These are phyloP conservation scores for Helogale parvula DNA, from an alignment of 2,113 vertebrate genomes.

Conservation along the genomic window DNA sequence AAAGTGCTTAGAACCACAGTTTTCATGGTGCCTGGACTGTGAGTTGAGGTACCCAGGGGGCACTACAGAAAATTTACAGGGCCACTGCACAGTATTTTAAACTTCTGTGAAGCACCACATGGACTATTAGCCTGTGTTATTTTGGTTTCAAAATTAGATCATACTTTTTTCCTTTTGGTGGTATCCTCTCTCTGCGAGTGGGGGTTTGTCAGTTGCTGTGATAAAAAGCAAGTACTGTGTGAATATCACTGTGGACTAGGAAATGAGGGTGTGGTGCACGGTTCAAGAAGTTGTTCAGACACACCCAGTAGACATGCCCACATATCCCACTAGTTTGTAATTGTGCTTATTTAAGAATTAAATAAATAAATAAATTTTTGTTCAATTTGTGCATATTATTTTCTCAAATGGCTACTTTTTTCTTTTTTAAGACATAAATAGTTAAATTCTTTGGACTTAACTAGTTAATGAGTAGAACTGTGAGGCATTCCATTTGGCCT, in stretches of 20 bases:
- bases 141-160: neutral
- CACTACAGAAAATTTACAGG: neutral
- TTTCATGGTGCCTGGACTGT: neutral
- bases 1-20: neutral
- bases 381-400: neutral
- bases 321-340: neutral
- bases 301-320: neutral
- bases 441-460: neutral
- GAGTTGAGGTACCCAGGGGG: neutral
- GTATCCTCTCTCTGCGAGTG: neutral
- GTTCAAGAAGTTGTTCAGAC: neutral
- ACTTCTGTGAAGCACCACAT: neutral
- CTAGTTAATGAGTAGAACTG: neutral
- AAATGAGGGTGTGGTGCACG: neutral
- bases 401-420: neutral
- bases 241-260: neutral
- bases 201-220: neutral
- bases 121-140: neutral
- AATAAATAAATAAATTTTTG: neutral
- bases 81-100: neutral
- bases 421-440: neutral
- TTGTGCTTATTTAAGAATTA: slow-evolving; percentile 18
- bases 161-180: neutral
- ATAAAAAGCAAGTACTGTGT: neutral
- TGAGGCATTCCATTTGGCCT: neutral